A percentile compares a stretch with the other conserved stretches of the same genome.
Conservation (phyloP, 2,797 vertebrate species). For the Macropus fuliginosus region DNA sequence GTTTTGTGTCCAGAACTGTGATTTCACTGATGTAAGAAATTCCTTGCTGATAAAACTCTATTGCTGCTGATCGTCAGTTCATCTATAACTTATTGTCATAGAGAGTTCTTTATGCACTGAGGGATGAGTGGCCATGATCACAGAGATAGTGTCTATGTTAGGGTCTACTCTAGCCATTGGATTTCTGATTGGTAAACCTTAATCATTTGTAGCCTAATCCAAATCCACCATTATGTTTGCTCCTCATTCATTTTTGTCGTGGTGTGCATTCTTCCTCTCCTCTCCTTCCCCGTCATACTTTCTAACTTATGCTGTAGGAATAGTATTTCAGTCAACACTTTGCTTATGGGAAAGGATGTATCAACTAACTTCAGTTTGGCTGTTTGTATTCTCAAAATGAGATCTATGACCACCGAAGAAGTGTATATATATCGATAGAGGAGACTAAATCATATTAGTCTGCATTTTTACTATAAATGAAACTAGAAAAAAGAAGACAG, state of each 20-base stretch:
- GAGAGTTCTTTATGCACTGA: too few species aligned
- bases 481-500: background rate
- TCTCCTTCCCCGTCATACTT: too few species aligned
- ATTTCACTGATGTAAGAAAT: background rate
- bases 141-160: too few species aligned
- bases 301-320: background rate
- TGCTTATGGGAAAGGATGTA: background rate
- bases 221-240: too few species aligned
- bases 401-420: background rate
- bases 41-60: background rate
- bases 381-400: background rate
- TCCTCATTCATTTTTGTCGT: too few species aligned
- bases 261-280: too few species aligned
- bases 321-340: background rate
- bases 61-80: background rate
- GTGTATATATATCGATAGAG: background rate
- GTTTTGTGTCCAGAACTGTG: background rate
- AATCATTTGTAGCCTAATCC: too few species aligned
- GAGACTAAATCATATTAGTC: background rate
- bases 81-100: background rate
- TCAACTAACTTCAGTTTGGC: background rate
- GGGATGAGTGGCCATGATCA: too few species aligned
- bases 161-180: too few species aligned
- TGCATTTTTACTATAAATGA: background rate
- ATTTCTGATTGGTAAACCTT: too few species aligned